Base-by-base conservation (phyloP, 2,888 invertebrate genomes). In the Pyrgus malvae region DNA sequence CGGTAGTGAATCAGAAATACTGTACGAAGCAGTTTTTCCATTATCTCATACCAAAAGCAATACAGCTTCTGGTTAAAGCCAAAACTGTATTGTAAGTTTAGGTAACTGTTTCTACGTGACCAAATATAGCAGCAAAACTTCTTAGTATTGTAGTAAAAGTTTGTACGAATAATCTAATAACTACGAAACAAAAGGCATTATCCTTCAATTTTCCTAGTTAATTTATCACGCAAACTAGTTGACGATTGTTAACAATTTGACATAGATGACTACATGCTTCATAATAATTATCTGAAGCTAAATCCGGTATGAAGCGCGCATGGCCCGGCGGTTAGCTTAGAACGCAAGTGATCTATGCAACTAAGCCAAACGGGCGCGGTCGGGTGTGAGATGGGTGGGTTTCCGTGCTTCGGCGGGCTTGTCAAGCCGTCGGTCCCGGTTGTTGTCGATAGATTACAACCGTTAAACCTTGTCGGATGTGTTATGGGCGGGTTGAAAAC, bases 1-100 rank as follows among this genome's bases (percentile, higher is more conserved):
- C 37, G 25, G 23, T 37, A 35, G 48, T 48, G 37, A 48, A 37
- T 48, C 12, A 48, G 16, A 46, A 37, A 25, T 11, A 48, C 16
- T 6, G 46, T 25, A 23, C 16, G 27, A 29, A 16, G 27, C 27
- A 14, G 35, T 35, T 16, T 25, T 5, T 37, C 25, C 35, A 23
- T 23, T 46, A 46, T 46, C 46, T 46, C 23, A 8, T 3, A 2
- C 23, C 11, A 2, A 17, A 16, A 23, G 6, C 44, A 44, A 33
- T 35, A 45, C 33, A 45, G 33, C 19, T 46, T 46, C 23, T 7
- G 33, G 3, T 29, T 45, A 33, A 40, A 33, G 33, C 21, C 21
- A 33, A 45, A 16, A 45, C 23, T 23, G 12, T 38, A 38, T 38
- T 14, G 33, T 33, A 17, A 37, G 31, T 17, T 37, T 37, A 40